These are phyloP conservation scores for Calliphora vomitoria DNA, from an alignment of 2,888 invertebrate genomes.

Conservation along the genomic window DNA sequence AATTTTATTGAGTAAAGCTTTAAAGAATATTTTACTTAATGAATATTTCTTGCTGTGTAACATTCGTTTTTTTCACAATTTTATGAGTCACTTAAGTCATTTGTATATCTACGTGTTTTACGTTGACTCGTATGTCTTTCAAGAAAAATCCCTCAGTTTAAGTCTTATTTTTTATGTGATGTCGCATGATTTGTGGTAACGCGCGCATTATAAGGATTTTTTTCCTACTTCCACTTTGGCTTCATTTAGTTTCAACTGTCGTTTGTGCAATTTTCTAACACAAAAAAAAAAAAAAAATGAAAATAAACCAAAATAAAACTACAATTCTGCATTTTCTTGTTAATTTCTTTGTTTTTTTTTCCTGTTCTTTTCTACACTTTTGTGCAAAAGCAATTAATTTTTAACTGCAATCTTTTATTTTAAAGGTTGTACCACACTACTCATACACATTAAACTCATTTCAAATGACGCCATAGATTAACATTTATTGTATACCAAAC, in stretches of 20 bases:
- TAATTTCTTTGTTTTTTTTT: slow-evolving; percentile 5
- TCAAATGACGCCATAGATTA: slow-evolving; percentile 59
- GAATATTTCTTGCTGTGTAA: slow-evolving; percentile 30
- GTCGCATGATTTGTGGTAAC: slow-evolving; percentile 72
- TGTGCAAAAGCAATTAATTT: slow-evolving; percentile 73
- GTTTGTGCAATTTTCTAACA: slow-evolving; percentile 41
- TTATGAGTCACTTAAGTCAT: slow-evolving; percentile 69
- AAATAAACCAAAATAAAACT: slow-evolving; percentile 43
- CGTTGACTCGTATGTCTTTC: slow-evolving; percentile 52
- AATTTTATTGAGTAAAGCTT: no score
- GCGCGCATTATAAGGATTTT: slow-evolving; percentile 53
- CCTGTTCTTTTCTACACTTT: slow-evolving; percentile 20
- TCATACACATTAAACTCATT: slow-evolving; percentile 50
- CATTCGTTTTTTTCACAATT: slow-evolving; percentile 10
- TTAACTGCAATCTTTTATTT: slow-evolving; percentile 69
- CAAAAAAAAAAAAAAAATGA: background rate
- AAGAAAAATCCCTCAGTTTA: slow-evolving; percentile 50
- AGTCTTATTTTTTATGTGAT: slow-evolving; percentile 26
- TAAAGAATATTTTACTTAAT: no score
- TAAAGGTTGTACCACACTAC: slow-evolving; percentile 31
- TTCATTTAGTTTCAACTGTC: slow-evolving; percentile 48
- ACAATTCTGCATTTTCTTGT: slow-evolving; percentile 59
- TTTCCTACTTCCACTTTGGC: slow-evolving; percentile 38
- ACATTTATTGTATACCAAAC: slow-evolving; percentile 48
- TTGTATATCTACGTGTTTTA: slow-evolving; percentile 58